phyloP scores from a whole-genome alignment of 2,113 vertebrate species.

The Craseonycteris thonglongyai region DNA sequence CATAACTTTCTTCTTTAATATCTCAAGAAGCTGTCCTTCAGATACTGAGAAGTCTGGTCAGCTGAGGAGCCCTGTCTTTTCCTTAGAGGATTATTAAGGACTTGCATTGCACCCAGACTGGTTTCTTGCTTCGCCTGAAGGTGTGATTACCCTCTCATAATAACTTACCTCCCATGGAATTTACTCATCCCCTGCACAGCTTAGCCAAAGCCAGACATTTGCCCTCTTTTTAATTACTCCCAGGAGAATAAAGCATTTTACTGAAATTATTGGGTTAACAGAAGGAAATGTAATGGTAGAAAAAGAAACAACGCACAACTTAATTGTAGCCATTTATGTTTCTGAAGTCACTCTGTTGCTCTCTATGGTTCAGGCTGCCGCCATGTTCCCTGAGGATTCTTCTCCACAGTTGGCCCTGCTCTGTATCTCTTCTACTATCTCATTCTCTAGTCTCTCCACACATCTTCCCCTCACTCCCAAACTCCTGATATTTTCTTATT shows the following conservation, averaged over 20 bases:
- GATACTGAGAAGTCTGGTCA: not conserved
- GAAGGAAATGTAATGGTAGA: not conserved
- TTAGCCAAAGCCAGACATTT: not conserved
- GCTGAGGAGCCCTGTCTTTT: not conserved
- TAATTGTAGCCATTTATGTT: not conserved
- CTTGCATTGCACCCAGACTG: not conserved
- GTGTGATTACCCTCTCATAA: not conserved
- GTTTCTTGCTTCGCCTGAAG: not conserved
- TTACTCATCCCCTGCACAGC: not conserved
- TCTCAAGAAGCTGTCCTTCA: not conserved
- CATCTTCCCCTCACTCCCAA: not conserved
- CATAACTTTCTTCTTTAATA: not conserved
- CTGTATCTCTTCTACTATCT: not conserved
- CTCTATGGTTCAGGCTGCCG: not conserved
- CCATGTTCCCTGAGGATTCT: not conserved
- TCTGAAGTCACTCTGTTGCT: not conserved
- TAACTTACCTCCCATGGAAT: not conserved
- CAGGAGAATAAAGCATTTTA: not conserved
- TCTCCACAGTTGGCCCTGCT: not conserved
- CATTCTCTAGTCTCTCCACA: not conserved
- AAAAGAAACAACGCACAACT: not conserved
- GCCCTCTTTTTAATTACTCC: not conserved
- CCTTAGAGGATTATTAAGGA: not conserved
- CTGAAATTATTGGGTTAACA: not conserved
- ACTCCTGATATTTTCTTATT: not conserved